Conservation (phyloP, 2,113 vertebrate species). For the Ondatra zibethicus region DNA sequence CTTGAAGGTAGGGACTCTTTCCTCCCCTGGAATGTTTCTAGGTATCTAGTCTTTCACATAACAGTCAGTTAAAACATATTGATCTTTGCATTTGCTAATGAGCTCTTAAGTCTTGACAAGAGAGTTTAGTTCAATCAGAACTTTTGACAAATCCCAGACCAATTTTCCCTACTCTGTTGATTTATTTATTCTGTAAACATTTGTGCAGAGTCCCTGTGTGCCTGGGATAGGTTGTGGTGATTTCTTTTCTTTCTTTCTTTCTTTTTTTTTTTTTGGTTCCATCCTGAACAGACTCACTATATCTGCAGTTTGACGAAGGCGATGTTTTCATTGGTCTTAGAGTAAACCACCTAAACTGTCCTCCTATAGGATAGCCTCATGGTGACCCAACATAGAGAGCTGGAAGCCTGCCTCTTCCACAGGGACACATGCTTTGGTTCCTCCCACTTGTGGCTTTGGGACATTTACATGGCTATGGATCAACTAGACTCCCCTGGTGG, state of each 20-base stretch:
- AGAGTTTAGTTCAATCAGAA: constrained; percentile 75
- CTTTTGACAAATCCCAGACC: constrained; percentile 77
- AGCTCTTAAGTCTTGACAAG: constrained; percentile 71
- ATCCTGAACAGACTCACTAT: constrained; percentile 55
- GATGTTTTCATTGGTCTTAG: constrained; percentile 55
- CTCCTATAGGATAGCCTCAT: neutral
- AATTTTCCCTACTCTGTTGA: constrained; percentile 58
- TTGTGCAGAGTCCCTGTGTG: constrained; percentile 48
- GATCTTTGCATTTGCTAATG: constrained; percentile 67
- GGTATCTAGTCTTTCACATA: neutral
- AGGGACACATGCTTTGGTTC: fast-evolving
- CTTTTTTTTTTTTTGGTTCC: constrained; percentile 33
- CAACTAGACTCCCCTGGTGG: neutral
- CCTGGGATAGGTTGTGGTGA: neutral
- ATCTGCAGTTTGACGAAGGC: constrained; percentile 49
- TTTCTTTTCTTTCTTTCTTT: too few relatives aligned
- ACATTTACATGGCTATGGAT: neutral
- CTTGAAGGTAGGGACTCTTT: neutral
- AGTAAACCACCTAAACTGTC: constrained; percentile 10
- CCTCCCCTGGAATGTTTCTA: neutral
- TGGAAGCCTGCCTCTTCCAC: neutral
- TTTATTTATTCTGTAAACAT: constrained; percentile 79
- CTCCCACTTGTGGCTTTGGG: neutral
- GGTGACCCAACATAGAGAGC: neutral
- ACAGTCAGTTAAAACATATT: constrained; percentile 64